Base-by-base conservation (phyloP, 1,140 invertebrate genomes). In the Drosophila pandora region DNA sequence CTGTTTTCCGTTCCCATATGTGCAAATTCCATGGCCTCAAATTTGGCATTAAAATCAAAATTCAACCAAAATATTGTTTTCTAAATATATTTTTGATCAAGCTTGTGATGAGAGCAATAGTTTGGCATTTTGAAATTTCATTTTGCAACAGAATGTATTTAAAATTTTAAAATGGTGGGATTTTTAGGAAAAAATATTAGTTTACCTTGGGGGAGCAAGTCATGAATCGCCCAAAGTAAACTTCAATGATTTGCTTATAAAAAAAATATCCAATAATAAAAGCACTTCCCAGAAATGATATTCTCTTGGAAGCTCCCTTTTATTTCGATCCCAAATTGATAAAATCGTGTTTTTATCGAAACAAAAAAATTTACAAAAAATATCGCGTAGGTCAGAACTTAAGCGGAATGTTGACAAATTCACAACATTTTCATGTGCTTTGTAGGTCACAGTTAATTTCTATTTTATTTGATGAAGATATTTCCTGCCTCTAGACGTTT, bases 391-490 rank as follows among this genome's bases (percentile, higher is more conserved):
- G 22, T 53, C 32, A 56, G 37, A 39, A 21, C 12, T 39, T 53
- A 61, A 60, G 57, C 71, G 55, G 57, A 45, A 59, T 43, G 68
- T 45, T 80, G 67, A 68, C 39, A 82, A 82, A 77, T 67, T 70
- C 56, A 62, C 50, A 74, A 60, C 49, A 64, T 74, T 76, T 76
- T 68, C 43, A 43, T 47, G 37, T 57, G 37, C 12, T 69, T 72
- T 79, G 59, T 76, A 60, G 81, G 76, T 72, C 81, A 85, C 76
- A 84, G 67, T 84, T 84, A 84, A 84, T 84, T 84, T 85, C 79
- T 73, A 84, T 85, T 84, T 85, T 67, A 85, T 84, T 84, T 84
- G 78, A 67, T 72, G 62, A 70, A 71, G 74, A 83, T 84, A 83
- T 80, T 74, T 76, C 17, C 57, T 72, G 68, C 75, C 71, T 56